phyloP scores from a whole-genome alignment of 2,797 vertebrate genomes.

The Atherinosoma microstoma region DNA sequence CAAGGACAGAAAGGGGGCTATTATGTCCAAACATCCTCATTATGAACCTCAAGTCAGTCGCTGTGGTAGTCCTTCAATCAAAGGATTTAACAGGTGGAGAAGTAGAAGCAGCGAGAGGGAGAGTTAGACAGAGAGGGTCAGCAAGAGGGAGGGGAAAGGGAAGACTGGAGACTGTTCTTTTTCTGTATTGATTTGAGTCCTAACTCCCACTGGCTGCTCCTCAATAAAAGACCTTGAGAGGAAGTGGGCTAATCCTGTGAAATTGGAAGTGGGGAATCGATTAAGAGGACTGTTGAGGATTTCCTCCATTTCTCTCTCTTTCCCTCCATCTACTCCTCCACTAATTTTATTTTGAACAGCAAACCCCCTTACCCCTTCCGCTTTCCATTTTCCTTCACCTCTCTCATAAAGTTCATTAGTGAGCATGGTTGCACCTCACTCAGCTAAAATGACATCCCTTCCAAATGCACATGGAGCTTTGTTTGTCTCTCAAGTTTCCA shows the following conservation, averaged over 20 bases:
- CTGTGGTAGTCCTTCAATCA: slow-evolving; percentile 77
- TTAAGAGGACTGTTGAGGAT: slow-evolving; percentile 77
- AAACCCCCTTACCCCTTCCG: slow-evolving; percentile 24
- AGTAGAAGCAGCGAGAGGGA: slow-evolving; percentile 37
- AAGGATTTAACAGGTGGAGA: slow-evolving; percentile 78
- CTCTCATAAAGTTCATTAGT: slow-evolving; percentile 72
- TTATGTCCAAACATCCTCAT: slow-evolving; percentile 82
- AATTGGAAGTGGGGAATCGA: slow-evolving; percentile 82
- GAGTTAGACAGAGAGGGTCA: slow-evolving; percentile 58
- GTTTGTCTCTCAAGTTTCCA: slow-evolving; percentile 19
- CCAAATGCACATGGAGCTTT: slow-evolving; percentile 38
- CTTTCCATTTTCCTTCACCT: slow-evolving; percentile 32
- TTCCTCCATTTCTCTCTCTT: slow-evolving; percentile 60
- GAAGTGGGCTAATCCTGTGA: slow-evolving; percentile 83
- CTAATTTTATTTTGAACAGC: slow-evolving; percentile 67
- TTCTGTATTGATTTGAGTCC: slow-evolving; percentile 82
- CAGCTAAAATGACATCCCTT: slow-evolving; percentile 45
- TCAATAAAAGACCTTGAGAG: slow-evolving; percentile 75
- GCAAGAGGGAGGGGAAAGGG: slow-evolving; percentile 56
- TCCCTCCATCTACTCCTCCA: slow-evolving; percentile 56
- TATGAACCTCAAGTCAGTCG: slow-evolving; percentile 75
- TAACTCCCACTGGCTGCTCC: slow-evolving; percentile 77
- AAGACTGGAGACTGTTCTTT: slow-evolving; percentile 78
- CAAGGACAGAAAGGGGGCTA: slow-evolving; percentile 75
- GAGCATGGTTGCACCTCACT: slow-evolving; percentile 57